Base-by-base conservation (phyloP, 2,797 vertebrate genomes). In the Oryzias dopingdopingensis region DNA sequence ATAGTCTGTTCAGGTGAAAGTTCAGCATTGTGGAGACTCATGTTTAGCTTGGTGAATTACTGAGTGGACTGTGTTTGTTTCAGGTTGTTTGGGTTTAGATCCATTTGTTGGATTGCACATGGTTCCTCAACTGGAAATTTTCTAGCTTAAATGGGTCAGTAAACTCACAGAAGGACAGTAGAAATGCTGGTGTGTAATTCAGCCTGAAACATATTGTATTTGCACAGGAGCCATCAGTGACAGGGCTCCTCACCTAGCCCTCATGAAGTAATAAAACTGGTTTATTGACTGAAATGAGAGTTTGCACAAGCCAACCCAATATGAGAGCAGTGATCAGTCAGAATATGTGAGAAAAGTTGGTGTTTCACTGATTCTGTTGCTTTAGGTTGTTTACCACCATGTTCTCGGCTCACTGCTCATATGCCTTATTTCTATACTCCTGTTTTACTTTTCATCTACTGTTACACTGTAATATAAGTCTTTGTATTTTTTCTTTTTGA, bases 171-270 rank as follows among this genome's bases (percentile, higher is more conserved):
- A 70, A 77, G 76, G 79, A 75, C 71, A 64, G 46, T 74, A 71
- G 49, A 54, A 64, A 63, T 63, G 70, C 76, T 62, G 62, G 62
- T 62, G 48, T 79, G 77, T 81, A 88, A 89, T 76, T 61, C 68
- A 85, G 81, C 87, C 80, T 83, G 70, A 85, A 84, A 82, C 59
- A 76, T 77, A 74, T 72, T 82, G 59, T 76, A 67, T 69, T 83
- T 60, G 48, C 57, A 69, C 43, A 68, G 60, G 66, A 62, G 74
- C 85, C 79, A 82, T 81, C 70, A 71, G 78, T 79, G 80, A 73
- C 62, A 85, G 61, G 76, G 64, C 76, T 80, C 71, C 66, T 70
- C 63, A 80, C 74, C 76, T 59, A 58, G 54, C 64, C 70, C 51
- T 69, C 57, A 80, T 81, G 67, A 81, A 86, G 86, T 82, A 80